A percentile compares a stretch with the other conserved stretches of the same genome.
phyloP scores from a whole-genome alignment of 1,140 invertebrate genomes.

The Protaetia brevitarsis region DNA sequence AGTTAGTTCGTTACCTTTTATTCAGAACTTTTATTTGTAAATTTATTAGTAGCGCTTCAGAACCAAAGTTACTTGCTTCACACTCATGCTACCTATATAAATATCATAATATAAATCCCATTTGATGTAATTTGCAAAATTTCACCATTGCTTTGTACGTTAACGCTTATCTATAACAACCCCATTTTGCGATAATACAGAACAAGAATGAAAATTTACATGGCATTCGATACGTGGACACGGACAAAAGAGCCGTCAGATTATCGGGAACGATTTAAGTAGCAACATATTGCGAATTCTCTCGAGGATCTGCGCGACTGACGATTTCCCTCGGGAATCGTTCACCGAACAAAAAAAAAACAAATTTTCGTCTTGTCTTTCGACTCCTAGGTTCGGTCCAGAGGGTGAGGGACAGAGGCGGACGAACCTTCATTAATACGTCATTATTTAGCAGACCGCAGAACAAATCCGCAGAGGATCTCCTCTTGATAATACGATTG shows the following conservation, averaged over 20 bases:
- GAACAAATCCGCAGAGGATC: slow-evolving; percentile 20
- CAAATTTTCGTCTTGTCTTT: not conserved
- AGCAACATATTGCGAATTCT: slow-evolving; percentile 25
- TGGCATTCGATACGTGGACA: too few relatives aligned
- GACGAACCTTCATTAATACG: slow-evolving; percentile 10
- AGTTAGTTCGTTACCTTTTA: too few relatives aligned
- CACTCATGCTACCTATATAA: too few relatives aligned
- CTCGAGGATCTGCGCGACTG: not conserved
- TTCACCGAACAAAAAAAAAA: not conserved
- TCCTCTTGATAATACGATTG: slow-evolving; percentile 25
- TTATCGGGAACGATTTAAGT: slow-evolving; percentile 16
- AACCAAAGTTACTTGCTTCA: too few relatives aligned
- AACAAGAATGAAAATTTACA: too few relatives aligned
- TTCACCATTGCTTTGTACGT: not conserved
- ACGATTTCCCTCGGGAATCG: not conserved
- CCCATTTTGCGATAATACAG: too few relatives aligned
- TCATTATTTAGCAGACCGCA: slow-evolving; percentile 26
- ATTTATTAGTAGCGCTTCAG: too few relatives aligned
- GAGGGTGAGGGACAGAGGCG: not conserved
- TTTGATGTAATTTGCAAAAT: not conserved
- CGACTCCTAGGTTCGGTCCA: not conserved
- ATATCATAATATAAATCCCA: too few relatives aligned
- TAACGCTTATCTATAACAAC: not conserved
- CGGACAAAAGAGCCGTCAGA: too few relatives aligned
- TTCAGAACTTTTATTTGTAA: too few relatives aligned